These are phyloP conservation scores for Microhierax caerulescens DNA, from an alignment of 2,797 vertebrate species.

Conservation along the genomic window DNA sequence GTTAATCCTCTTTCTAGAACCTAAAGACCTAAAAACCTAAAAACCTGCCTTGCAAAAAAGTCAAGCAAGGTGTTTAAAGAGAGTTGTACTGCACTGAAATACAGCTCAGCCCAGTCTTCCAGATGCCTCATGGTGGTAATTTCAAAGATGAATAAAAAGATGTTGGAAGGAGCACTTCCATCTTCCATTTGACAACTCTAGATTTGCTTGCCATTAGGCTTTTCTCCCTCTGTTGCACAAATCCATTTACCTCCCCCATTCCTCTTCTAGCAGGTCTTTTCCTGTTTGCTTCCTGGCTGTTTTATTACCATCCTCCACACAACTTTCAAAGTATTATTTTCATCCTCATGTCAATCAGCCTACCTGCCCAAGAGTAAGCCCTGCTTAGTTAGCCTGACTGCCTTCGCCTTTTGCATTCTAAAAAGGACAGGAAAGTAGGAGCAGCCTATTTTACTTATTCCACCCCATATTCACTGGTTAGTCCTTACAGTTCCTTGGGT, in stretches of 20 bases:
- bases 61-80: background rate
- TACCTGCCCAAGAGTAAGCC: background rate
- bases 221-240: background rate
- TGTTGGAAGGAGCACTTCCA: background rate
- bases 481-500: background rate
- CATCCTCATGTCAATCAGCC: background rate
- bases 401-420: background rate
- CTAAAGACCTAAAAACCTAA: background rate
- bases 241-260: slow-evolving; percentile 1
- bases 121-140: fast-evolving
- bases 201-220: background rate
- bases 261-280: background rate
- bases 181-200: background rate
- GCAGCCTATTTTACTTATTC: background rate
- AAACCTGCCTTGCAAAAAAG: background rate
- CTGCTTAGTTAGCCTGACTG: background rate
- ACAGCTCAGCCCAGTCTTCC: background rate
- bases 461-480: background rate
- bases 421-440: background rate
- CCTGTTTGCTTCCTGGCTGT: slow-evolving; percentile 24
- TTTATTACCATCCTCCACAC: background rate
- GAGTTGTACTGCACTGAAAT: background rate
- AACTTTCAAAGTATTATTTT: background rate
- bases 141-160: background rate
- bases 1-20: background rate